A percentile compares a stretch with the other conserved stretches of the same genome.
Evolutionary conservation across 2,113 vertebrate genomes (phyloP).

Genomic region (Leuciscus idus): DNA sequence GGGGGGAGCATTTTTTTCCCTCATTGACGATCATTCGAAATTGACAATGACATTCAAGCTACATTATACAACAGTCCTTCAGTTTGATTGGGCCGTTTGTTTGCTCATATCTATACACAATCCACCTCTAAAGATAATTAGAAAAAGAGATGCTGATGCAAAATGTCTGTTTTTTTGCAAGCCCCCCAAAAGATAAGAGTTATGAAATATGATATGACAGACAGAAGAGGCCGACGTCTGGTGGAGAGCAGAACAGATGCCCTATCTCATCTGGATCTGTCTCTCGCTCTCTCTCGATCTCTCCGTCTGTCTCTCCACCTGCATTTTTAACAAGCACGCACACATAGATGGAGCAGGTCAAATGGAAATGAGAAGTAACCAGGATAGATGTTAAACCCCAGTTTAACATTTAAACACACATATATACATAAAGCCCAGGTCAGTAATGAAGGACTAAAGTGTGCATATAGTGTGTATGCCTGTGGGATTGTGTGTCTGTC

Average conservation of each 20-base stretch:
- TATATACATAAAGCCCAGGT: background rate
- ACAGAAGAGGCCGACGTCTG: slow-evolving; percentile 39
- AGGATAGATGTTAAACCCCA: slow-evolving; percentile 3
- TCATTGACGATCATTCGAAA: background rate
- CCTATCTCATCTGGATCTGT: slow-evolving; percentile 5
- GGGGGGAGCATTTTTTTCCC: background rate
- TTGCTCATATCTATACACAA: background rate
- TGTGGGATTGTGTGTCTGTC: background rate
- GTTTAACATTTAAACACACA: background rate
- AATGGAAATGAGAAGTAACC: background rate
- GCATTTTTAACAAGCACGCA: background rate
- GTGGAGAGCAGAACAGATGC: slow-evolving; percentile 25
- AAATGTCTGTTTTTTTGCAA: background rate
- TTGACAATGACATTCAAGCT: background rate
- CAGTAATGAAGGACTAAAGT: slow-evolving; percentile 11
- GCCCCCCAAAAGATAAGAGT: slow-evolving; percentile 58
- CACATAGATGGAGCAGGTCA: background rate
- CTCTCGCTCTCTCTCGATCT: background rate
- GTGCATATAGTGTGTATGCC: background rate
- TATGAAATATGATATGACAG: slow-evolving; percentile 60
- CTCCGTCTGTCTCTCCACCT: background rate
- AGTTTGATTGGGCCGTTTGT: background rate
- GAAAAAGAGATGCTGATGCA: background rate
- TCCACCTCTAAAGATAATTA: background rate
- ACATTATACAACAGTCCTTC: too few species aligned